A percentile compares a stretch with the other conserved stretches of the same genome.
Conservation (phyloP, 2,888 invertebrate species). For the Nomada ruficornis region DNA sequence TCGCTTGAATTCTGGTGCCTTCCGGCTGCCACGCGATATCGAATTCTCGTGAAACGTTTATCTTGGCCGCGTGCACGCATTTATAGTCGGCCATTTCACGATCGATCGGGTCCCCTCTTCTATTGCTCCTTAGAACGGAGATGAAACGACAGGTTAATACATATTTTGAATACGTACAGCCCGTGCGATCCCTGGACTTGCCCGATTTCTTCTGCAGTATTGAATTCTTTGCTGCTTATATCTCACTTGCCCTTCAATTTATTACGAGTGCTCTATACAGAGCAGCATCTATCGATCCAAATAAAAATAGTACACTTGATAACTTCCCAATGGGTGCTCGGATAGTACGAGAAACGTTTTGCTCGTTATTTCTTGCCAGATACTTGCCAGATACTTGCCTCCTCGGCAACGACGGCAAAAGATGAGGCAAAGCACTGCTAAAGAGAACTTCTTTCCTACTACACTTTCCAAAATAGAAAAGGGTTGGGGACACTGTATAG, state of each 20-base stretch:
- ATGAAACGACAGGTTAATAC: background rate
- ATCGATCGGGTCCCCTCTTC: constrained; percentile 43
- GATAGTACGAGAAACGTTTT: too few species aligned
- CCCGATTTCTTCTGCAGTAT: background rate
- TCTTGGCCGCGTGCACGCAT: constrained; percentile 36
- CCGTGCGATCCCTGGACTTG: background rate
- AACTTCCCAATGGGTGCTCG: too few species aligned
- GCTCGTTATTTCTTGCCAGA: too few species aligned
- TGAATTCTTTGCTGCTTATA: too few species aligned
- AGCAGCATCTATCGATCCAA: too few species aligned
- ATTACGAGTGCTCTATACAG: too few species aligned
- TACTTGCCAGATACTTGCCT: background rate
- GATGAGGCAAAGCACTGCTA: background rate
- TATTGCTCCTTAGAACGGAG: constrained; percentile 39
- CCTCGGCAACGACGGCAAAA: constrained; percentile 2
- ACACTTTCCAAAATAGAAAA: background rate
- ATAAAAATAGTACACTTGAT: too few species aligned
- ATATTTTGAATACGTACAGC: background rate
- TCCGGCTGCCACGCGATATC: constrained; percentile 4
- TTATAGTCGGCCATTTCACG: constrained; percentile 57
- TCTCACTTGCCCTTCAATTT: too few species aligned
- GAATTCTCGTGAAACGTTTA: constrained; percentile 43
- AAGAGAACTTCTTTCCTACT: background rate
- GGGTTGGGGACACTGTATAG: background rate
- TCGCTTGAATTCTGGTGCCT: background rate